Percentiles rank a stretch among this genome's conserved stretches.
These are phyloP conservation scores for Neodontobutis hainanensis DNA, from an alignment of 2,113 vertebrate genomes.

Conservation along the genomic window DNA sequence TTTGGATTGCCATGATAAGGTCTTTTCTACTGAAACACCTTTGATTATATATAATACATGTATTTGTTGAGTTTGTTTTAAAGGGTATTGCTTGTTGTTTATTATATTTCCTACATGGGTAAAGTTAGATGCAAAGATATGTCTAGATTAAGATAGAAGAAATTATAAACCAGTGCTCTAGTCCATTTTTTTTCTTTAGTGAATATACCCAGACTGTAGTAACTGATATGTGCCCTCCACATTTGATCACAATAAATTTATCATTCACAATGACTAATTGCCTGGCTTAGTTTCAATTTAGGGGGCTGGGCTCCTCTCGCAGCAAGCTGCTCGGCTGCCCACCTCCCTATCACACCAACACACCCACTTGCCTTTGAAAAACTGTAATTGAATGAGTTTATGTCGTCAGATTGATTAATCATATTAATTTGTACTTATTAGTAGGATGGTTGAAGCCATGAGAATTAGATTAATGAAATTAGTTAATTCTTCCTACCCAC, in stretches of 20 bases:
- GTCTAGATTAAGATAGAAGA: neutral
- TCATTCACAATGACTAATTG: slow-evolving; percentile 73
- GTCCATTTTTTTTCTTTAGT: neutral
- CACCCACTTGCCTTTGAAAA: slow-evolving; percentile 87
- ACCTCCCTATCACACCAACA: slow-evolving; percentile 73
- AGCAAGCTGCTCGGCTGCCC: slow-evolving; percentile 53
- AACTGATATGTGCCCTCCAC: slow-evolving; percentile 28
- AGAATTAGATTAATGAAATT: slow-evolving; percentile 94
- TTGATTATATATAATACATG: too few relatives aligned
- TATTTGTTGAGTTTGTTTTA: too few relatives aligned
- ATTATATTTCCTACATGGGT: too few relatives aligned
- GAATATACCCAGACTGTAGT: slow-evolving; percentile 16
- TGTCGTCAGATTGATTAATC: slow-evolving; percentile 97
- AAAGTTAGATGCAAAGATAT: too few relatives aligned
- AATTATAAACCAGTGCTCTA: neutral
- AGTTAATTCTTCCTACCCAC: slow-evolving; percentile 80
- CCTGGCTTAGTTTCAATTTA: slow-evolving; percentile 64
- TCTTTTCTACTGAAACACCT: too few relatives aligned
- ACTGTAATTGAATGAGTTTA: slow-evolving; percentile 93
- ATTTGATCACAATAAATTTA: slow-evolving; percentile 67
- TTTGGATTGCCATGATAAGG: too few relatives aligned
- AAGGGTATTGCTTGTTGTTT: too few relatives aligned
- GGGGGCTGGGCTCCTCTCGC: slow-evolving; percentile 57
- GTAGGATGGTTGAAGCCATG: slow-evolving; percentile 88
- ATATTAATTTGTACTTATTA: slow-evolving; percentile 96